Conservation (phyloP, 2,113 vertebrate genomes). For the Anarrhichthys ocellatus region DNA sequence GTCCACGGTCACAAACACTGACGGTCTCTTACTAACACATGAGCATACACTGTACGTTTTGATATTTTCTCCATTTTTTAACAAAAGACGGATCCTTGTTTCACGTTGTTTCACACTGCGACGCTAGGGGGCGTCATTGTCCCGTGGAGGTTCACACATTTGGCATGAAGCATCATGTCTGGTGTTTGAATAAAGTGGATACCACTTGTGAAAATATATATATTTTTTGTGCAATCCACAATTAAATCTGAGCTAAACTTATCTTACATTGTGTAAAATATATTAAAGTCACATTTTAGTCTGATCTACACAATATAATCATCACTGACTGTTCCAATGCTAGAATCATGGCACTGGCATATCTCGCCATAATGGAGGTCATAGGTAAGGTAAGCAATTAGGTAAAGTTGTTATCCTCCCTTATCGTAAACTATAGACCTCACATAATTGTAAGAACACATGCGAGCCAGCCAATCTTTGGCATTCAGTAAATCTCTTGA, state of each 20-base stretch:
- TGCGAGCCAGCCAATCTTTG: background rate
- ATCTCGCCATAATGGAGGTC: background rate
- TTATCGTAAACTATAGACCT: constrained; percentile 8
- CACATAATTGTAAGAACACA: background rate
- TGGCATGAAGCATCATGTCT: background rate
- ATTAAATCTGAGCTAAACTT: background rate
- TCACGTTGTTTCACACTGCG: background rate
- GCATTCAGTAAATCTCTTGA: background rate
- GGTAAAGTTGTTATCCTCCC: background rate
- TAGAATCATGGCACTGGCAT: background rate
- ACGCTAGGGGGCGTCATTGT: constrained; percentile 62
- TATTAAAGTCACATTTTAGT: background rate
- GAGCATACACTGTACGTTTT: background rate
- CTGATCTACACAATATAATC: background rate
- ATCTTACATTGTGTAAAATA: background rate
- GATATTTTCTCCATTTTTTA: background rate
- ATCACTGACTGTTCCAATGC: background rate
- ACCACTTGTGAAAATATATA: background rate
- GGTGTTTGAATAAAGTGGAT: background rate
- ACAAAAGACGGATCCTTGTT: background rate
- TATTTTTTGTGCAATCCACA: background rate
- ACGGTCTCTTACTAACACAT: background rate
- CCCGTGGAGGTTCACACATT: constrained; percentile 1
- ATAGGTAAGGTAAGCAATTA: background rate
- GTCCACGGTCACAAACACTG: background rate